These are phyloP conservation scores for Dione juno DNA, from an alignment of 2,888 invertebrate species.

Conservation along the genomic window DNA sequence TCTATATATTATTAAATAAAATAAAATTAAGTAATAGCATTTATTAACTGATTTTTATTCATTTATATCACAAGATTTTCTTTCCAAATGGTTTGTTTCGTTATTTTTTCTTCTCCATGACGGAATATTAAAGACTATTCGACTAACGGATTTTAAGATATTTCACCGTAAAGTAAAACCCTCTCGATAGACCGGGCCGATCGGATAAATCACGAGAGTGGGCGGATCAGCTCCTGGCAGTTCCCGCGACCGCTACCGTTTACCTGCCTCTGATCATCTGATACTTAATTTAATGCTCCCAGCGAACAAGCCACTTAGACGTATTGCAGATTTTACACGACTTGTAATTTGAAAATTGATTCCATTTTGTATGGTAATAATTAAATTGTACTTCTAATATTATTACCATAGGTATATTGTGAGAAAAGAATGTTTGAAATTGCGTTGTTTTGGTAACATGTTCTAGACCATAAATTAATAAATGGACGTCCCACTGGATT, in stretches of 20 bases:
- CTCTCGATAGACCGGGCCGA: slow-evolving; percentile 50
- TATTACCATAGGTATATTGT: not conserved
- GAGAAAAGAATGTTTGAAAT: too few relatives aligned
- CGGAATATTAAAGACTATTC: slow-evolving; percentile 49
- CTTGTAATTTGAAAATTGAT: slow-evolving; percentile 45
- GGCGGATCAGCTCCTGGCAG: slow-evolving; percentile 68
- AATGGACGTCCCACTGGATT: not conserved
- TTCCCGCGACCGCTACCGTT: slow-evolving; percentile 79
- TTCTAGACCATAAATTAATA: not conserved
- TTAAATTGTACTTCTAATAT: not conserved
- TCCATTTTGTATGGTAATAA: slow-evolving; percentile 39
- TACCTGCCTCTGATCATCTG: slow-evolving; percentile 79
- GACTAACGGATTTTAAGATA: slow-evolving; percentile 70
- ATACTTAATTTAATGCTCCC: slow-evolving; percentile 78
- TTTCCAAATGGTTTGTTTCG: not conserved
- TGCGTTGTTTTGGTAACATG: too few relatives aligned
- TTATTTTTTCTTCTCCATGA: too few relatives aligned
- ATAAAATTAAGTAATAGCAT: too few relatives aligned
- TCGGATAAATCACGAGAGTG: slow-evolving; percentile 78
- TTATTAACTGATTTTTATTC: too few relatives aligned
- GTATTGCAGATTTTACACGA: slow-evolving; percentile 43
- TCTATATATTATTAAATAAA: too few relatives aligned
- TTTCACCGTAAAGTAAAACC: slow-evolving; percentile 75
- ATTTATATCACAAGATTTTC: too few relatives aligned
- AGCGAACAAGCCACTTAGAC: slow-evolving; percentile 48